Conservation (phyloP, 2,888 invertebrate species). For the Agrilus mali region DNA sequence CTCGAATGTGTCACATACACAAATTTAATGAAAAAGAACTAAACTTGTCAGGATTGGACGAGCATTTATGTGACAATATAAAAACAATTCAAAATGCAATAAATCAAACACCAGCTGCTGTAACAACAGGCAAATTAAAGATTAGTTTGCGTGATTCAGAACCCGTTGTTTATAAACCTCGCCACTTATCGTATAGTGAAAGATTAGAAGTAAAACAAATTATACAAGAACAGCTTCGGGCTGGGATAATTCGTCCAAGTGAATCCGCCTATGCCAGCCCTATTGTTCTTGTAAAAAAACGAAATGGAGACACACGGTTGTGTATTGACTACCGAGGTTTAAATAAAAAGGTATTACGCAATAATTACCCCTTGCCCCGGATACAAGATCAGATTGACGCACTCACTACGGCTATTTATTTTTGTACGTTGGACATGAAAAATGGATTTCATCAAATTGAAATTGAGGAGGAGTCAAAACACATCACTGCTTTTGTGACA, state of each 20-base stretch:
- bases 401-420: constrained; percentile 10
- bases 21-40: no score
- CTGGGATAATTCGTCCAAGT: constrained; percentile 1
- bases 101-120: no score
- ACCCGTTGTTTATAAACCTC: background rate
- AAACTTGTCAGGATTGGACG: no score
- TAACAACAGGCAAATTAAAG: background rate
- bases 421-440: constrained; percentile 14
- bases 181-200: background rate
- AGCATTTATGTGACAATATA: no score
- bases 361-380: no score
- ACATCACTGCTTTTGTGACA: no score
- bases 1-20: no score
- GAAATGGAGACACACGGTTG: no score
- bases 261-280: background rate
- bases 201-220: background rate
- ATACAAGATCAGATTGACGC: constrained; percentile 14
- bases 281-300: background rate
- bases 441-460: constrained; percentile 13
- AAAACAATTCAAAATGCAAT: no score
- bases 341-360: no score
- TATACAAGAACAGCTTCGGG: constrained; percentile 1
- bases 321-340: no score
- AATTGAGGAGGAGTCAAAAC: constrained; percentile 11
- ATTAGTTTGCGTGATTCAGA: background rate